Conservation (phyloP, 2,113 vertebrate species). For the Archocentrus centrarchus region DNA sequence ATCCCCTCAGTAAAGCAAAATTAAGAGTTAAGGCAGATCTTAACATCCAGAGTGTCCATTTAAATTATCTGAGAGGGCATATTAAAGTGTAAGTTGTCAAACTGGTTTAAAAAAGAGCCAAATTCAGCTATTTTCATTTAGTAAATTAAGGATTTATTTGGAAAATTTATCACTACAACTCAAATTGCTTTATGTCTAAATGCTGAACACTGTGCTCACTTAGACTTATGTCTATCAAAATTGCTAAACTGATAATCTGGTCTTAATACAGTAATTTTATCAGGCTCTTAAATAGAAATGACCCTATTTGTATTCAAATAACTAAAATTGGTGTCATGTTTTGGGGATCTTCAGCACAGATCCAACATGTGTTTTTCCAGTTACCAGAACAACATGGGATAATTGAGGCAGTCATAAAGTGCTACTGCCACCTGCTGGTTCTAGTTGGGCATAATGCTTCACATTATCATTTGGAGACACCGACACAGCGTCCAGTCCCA, state of each 20-base stretch:
- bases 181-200: not conserved
- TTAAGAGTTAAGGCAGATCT: constrained; percentile 68
- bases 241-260: not conserved
- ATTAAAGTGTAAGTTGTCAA: not conserved
- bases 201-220: not conserved
- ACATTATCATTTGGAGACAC: not conserved
- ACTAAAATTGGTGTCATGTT: constrained; percentile 6
- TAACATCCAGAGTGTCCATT: constrained; percentile 71
- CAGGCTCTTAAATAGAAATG: not conserved
- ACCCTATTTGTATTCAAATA: constrained; percentile 10
- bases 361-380: constrained; percentile 17
- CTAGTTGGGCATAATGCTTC: not conserved
- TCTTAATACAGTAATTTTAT: not conserved
- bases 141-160: not conserved
- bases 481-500: not conserved
- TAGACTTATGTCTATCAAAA: not conserved
- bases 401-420: constrained; percentile 10
- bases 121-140: not conserved
- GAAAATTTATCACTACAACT: not conserved
- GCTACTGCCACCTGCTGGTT: constrained; percentile 73
- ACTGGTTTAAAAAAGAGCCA: not conserved
- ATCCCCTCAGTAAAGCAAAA: constrained; percentile 66
- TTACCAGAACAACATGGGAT: not conserved
- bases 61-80: constrained; percentile 57
- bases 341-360: not conserved